Base-by-base conservation (phyloP, 1,140 invertebrate species). In the Mamestra configurata region DNA sequence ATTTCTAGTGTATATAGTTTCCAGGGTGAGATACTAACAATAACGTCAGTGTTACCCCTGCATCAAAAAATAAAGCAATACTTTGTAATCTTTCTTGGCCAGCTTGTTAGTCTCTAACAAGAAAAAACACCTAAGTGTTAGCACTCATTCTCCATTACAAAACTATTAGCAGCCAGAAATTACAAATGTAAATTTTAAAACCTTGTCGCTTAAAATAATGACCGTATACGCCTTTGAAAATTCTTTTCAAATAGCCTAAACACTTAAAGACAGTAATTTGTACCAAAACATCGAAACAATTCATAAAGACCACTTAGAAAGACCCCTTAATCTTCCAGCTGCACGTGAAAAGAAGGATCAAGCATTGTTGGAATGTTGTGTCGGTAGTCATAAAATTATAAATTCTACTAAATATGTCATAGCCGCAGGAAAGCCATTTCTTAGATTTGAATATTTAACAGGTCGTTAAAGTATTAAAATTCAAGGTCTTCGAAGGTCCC, bases 321-420 rank as follows among this genome's bases (percentile, higher is more conserved):
- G 53, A 59, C 71, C 53, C 18, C 2, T 59, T 0, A n/a, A 27
- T 13, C 8, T 0, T 10, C 4, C 10, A 43, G 4, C 15, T 6
- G 24, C 46, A 22, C 24, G 77, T 35, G 10, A 24, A 7, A 73
- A 0, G 18, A 43, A 4, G 37, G 77, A 8, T 78, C 82, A 51
- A 35, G 0, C 10, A 40, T 31, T 40, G 15, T 24, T 85, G 85
- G 87, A 1, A 0, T 2, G 1, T 2, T 13, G 10, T 51, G 8
- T 78, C 83, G 68, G 84, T 84, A 86, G 85, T 83, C 78, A 89
- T 89, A 85, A 89, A 82, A 80, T 87, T 86, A 86, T 88, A 86
- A 86, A 86, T 84, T 83, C 72, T 83, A 82, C 55, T 82, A 73
- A 84, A 86, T 87, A 79, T 88, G 88, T 88, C 88, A 89, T 89